Evolutionary conservation across 1,140 invertebrate species (phyloP).

Genomic region (Plodia interpunctella): DNA sequence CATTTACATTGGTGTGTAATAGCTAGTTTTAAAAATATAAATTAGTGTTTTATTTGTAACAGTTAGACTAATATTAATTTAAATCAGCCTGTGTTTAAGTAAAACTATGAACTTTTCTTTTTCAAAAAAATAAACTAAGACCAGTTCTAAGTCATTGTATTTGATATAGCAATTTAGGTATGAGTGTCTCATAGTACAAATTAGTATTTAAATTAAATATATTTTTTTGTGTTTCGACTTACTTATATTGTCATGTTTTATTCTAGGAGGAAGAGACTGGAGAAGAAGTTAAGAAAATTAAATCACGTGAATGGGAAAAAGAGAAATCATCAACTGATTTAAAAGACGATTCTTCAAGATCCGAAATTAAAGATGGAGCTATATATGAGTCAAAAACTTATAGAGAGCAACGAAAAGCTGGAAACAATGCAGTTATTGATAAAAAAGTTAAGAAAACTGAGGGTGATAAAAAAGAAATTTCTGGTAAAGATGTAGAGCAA

Average conservation of each 20-base stretch:
- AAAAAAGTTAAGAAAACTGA: slow-evolving; percentile 61
- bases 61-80: no score
- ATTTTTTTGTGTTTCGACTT: no score
- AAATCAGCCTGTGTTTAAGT: no score
- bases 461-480: slow-evolving; percentile 48
- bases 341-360: slow-evolving; percentile 69
- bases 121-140: no score
- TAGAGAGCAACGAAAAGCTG: slow-evolving; percentile 58
- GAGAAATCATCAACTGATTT: slow-evolving; percentile 61
- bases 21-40: no score
- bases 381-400: slow-evolving; percentile 63
- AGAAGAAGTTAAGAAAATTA: slow-evolving; percentile 72
- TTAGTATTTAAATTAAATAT: no score
- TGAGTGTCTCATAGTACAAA: no score
- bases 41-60: no score
- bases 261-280: slow-evolving; percentile 66
- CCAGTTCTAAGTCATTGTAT: no score
- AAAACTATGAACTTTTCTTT: no score
- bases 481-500: slow-evolving; percentile 48
- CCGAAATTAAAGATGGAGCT: slow-evolving; percentile 46
- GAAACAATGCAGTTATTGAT: slow-evolving; percentile 36
- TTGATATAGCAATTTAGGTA: no score
- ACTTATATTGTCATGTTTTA: background rate
- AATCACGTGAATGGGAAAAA: slow-evolving; percentile 69
- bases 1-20: no score